These are phyloP conservation scores for Lepetodrilus schrolli DNA, from an alignment of 2,888 invertebrate genomes.

Conservation along the genomic window DNA sequence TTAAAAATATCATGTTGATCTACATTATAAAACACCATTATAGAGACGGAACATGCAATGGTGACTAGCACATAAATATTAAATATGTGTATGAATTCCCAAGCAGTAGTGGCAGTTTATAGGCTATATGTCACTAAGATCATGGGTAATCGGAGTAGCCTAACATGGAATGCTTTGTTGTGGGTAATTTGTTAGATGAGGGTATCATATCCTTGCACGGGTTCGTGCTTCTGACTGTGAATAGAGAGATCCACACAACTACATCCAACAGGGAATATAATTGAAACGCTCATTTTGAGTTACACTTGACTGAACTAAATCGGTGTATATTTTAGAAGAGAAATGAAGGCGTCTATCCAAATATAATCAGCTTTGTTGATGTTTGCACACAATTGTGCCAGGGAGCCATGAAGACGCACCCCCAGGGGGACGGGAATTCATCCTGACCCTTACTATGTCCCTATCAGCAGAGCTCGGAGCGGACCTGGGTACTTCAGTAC, in stretches of 20 bases:
- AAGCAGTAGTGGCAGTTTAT: background rate
- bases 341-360: conserved; percentile 20
- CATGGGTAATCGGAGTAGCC: background rate
- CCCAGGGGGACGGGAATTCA: conserved; percentile 1
- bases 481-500: no score
- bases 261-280: conserved; percentile 14
- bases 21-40: no score
- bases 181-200: conserved; percentile 18
- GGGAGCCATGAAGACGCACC: conserved; percentile 24
- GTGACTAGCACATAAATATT: conserved; percentile 5
- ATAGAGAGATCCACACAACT: conserved; percentile 7
- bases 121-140: background rate
- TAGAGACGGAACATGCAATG: no score
- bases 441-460: background rate
- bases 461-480: no score
- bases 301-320: conserved; percentile 22
- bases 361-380: conserved; percentile 27
- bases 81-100: background rate
- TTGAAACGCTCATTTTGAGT: conserved; percentile 20
- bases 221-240: background rate
- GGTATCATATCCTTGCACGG: conserved; percentile 19
- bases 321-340: conserved; percentile 4
- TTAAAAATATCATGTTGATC: no score
- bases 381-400: conserved; percentile 18
- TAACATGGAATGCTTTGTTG: background rate